Evolutionary conservation across 2,113 vertebrate species (phyloP).

Genomic region (Malurus alboscapulatus): DNA sequence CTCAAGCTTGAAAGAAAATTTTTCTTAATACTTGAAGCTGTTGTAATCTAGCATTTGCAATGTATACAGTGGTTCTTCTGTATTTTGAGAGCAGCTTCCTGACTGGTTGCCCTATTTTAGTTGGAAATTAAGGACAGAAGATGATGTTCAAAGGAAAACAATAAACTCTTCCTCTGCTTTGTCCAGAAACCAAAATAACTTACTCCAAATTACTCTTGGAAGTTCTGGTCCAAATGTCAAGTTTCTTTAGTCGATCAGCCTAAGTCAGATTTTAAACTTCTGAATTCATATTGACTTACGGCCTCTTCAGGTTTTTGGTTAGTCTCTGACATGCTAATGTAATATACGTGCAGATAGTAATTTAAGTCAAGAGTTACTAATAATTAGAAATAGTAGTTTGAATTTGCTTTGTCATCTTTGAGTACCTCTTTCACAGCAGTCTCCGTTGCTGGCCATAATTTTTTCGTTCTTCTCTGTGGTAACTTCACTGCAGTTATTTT

Average conservation of each 20-base stretch:
- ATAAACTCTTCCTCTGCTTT: neutral
- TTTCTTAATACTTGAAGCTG: neutral
- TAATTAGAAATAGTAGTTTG: neutral
- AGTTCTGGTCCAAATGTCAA: neutral
- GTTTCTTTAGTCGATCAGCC: neutral
- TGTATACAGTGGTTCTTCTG: neutral
- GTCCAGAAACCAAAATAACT: neutral
- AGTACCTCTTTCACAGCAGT: neutral
- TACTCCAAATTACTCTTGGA: neutral
- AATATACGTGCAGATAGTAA: neutral
- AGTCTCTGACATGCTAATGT: neutral
- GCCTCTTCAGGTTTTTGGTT: neutral
- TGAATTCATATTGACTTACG: neutral
- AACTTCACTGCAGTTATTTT: neutral
- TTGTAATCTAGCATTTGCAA: neutral
- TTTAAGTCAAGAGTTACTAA: neutral
- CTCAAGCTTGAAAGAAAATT: neutral
- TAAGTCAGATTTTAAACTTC: neutral
- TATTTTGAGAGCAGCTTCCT: neutral
- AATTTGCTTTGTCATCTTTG: neutral
- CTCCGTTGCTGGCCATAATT: neutral
- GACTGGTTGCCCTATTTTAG: neutral
- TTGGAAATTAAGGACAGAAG: neutral
- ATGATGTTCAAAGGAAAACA: neutral
- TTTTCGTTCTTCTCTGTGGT: neutral